Evolutionary conservation across 2,888 invertebrate genomes (phyloP).

Genomic region (Nineta flava): DNA sequence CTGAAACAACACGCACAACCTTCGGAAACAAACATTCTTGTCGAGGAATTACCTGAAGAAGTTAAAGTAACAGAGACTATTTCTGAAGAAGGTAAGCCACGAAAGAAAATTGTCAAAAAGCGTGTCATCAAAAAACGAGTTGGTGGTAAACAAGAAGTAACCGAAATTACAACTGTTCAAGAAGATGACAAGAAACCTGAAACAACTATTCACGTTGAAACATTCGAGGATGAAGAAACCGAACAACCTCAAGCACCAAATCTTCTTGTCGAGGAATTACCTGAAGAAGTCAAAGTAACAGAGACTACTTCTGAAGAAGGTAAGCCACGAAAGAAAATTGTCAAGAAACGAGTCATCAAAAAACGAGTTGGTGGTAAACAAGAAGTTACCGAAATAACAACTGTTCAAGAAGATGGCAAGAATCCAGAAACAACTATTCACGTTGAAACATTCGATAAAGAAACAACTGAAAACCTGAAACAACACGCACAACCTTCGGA

Average conservation of each 20-base stretch:
- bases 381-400: constrained; percentile 26
- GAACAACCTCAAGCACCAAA: constrained; percentile 14
- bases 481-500: constrained; percentile 13
- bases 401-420: constrained; percentile 23
- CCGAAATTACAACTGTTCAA: constrained; percentile 30
- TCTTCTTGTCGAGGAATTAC: constrained; percentile 17
- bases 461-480: constrained; percentile 11
- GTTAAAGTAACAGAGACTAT: constrained; percentile 15
- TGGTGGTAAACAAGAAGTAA: constrained; percentile 21
- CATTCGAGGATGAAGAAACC: constrained; percentile 17
- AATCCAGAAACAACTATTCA: constrained; percentile 29
- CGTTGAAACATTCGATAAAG: constrained; percentile 15
- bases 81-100: constrained; percentile 19
- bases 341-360: constrained; percentile 18
- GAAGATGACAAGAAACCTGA: constrained; percentile 30
- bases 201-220: constrained; percentile 20
- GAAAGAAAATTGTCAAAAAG: constrained; percentile 17
- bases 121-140: constrained; percentile 17
- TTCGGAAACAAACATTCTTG: constrained; percentile 18
- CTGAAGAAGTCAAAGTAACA: constrained; percentile 20
- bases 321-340: constrained; percentile 16
- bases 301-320: constrained; percentile 19
- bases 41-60: constrained; percentile 16
- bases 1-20: constrained; percentile 24
- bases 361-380: constrained; percentile 24